Evolutionary conservation across 2,888 invertebrate species (phyloP).

Genomic region (Ditula angustiorana): DNA sequence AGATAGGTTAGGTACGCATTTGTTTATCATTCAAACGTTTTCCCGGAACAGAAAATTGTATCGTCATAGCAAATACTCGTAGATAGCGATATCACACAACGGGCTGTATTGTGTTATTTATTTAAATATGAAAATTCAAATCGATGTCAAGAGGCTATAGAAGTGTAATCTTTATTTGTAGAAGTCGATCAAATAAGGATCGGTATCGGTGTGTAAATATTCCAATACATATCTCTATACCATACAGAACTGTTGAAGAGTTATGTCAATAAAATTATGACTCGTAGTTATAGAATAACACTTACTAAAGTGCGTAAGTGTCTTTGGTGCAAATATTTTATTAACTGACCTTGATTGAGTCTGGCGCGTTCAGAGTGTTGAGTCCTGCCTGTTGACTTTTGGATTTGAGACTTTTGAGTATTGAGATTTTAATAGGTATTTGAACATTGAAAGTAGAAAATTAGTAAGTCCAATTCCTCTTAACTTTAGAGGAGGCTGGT

Average conservation of each 20-base stretch:
- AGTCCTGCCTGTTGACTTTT: too few relatives aligned
- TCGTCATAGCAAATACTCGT: not conserved
- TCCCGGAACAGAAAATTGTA: not conserved
- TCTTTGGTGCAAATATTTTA: not conserved
- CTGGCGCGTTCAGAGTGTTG: too few relatives aligned
- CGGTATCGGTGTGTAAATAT: constrained; percentile 21
- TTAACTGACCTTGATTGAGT: not conserved
- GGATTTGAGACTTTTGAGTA: too few relatives aligned
- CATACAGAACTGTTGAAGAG: constrained; percentile 29
- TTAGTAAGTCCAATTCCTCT: too few relatives aligned
- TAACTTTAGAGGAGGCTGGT: too few relatives aligned
- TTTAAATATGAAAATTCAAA: constrained; percentile 29
- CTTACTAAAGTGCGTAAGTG: constrained; percentile 4
- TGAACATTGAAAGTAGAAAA: too few relatives aligned
- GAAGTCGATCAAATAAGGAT: constrained; percentile 26
- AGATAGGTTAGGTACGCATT: not conserved
- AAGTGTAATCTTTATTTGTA: constrained; percentile 12
- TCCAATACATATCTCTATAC: constrained; percentile 22
- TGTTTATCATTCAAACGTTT: not conserved
- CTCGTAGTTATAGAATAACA: constrained; percentile 28
- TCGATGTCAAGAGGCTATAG: constrained; percentile 27
- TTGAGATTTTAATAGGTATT: too few relatives aligned
- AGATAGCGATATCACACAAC: constrained; percentile 19
- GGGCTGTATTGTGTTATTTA: not conserved
- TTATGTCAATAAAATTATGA: constrained; percentile 15